These are phyloP conservation scores for Diachrysia chrysitis DNA, from an alignment of 2,888 invertebrate genomes.

Conservation along the genomic window DNA sequence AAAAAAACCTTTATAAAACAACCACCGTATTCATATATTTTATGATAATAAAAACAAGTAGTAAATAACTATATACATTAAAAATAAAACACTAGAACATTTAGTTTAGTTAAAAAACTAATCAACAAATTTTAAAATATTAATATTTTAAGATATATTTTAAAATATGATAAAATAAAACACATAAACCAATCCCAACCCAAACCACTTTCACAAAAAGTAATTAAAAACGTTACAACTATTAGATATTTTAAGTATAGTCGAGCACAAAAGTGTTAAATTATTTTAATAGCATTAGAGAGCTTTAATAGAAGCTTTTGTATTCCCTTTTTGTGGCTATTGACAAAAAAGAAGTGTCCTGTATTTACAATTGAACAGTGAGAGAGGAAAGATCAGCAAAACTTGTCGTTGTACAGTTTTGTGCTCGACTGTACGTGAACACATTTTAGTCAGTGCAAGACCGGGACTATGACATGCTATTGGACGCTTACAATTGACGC, in stretches of 20 bases:
- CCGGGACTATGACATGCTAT: slow-evolving; percentile 77
- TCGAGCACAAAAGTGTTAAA: slow-evolving; percentile 65
- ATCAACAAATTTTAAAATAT: slow-evolving; percentile 6
- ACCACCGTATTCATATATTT: no score
- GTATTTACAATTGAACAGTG: not conserved
- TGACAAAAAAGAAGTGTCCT: no score
- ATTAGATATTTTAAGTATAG: slow-evolving; percentile 62
- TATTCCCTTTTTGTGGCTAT: no score
- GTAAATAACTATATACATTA: not conserved
- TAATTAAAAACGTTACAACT: slow-evolving; percentile 65
- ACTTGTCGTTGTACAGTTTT: slow-evolving; percentile 41
- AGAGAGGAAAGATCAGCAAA: not conserved
- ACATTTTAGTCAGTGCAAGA: slow-evolving; percentile 74
- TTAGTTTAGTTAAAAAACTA: not conserved
- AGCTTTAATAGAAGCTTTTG: no score
- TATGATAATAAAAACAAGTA: no score
- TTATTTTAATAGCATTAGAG: no score
- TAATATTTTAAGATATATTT: slow-evolving; percentile 10
- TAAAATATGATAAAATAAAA: slow-evolving; percentile 53
- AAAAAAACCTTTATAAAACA: no score
- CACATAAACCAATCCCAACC: slow-evolving; percentile 85
- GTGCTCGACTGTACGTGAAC: slow-evolving; percentile 68
- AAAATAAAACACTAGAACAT: slow-evolving; percentile 29
- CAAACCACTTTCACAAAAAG: slow-evolving; percentile 81
- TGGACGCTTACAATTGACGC: slow-evolving; percentile 75